Conservation (phyloP, 2,113 vertebrate genomes). For the Ceyx cyanopectus region DNA sequence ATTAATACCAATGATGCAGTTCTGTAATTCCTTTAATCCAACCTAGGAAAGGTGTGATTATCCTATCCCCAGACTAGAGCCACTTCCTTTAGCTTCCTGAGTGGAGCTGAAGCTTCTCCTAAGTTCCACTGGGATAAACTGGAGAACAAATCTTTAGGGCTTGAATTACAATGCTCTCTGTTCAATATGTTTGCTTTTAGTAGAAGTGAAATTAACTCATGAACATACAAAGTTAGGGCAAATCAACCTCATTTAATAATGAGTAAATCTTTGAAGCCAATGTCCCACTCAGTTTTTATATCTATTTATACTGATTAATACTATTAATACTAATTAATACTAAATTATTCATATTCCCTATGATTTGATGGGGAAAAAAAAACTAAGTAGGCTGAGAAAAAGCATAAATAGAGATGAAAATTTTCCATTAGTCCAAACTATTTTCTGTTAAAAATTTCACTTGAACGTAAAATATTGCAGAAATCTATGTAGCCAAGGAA, state of each 20-base stretch:
- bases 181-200: not conserved
- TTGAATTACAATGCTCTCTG: not conserved
- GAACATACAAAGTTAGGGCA: not conserved
- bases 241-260: not conserved
- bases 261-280: not conserved
- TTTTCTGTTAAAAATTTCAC: conserved; percentile 12
- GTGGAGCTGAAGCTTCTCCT: not conserved
- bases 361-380: not conserved
- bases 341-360: not conserved
- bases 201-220: not conserved
- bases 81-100: not conserved
- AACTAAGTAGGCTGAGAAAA: not conserved
- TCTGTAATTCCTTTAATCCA: not conserved
- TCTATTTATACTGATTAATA: not conserved
- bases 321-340: not conserved
- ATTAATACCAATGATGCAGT: not conserved
- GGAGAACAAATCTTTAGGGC: not conserved
- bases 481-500: conserved; percentile 23
- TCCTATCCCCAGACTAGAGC: not conserved
- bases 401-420: not conserved
- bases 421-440: conserved; percentile 6
- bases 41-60: not conserved
- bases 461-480: conserved; percentile 33
- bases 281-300: not conserved
- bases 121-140: not conserved